Evolutionary conservation across 92 coral and sea anemone genomes (phyloP), one percentile per base, ranked within the genome.

Genomic region (Muricea muricata): DNA sequence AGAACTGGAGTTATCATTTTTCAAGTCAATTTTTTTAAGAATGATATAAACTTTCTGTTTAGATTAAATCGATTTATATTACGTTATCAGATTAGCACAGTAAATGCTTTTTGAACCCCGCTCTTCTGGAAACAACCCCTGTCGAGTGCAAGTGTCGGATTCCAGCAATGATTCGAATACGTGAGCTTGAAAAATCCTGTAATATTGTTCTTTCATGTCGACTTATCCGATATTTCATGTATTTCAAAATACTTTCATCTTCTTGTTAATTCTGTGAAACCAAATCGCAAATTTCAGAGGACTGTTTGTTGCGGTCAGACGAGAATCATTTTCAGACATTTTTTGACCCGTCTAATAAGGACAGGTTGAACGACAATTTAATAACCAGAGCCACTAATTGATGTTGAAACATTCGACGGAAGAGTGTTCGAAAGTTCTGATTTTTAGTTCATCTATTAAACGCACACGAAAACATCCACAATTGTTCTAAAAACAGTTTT

Each of bases 291-390:
- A 7, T 63, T 63, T 32, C 1, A 63, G 37, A 32, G 21, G 4
- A 13, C 18, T 63, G 2, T 25, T 63, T 63, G 12, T 63, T 35
- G 5, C 21, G 0, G 35, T 39, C 70, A 13, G 70, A 63, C 18
- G n/a, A 26, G 17, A 60, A 29, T 60, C 7, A 63, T 63, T 28
- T 14, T 29, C 33, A 63, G 37, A 63, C 70, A 24, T 18, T 63
- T 32, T 26, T 63, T 25, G 37, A 63, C 70, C 70, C 30, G 28
- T 63, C 18, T 29, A 60, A 25, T 30, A 60, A 60, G 18, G 30
- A 28, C 41, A 63, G 34, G 70, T 63, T 21, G 18, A 63, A 63
- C 70, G 37, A 63, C 70, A 63, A 29, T n/a, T n/a, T n/a, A n/a
- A 32, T 39, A 63, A 61, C 6, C 2, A 18, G 2, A 28, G 3